Conservation (phyloP, 2,797 vertebrate species). For the Leptoclinus maculatus region DNA sequence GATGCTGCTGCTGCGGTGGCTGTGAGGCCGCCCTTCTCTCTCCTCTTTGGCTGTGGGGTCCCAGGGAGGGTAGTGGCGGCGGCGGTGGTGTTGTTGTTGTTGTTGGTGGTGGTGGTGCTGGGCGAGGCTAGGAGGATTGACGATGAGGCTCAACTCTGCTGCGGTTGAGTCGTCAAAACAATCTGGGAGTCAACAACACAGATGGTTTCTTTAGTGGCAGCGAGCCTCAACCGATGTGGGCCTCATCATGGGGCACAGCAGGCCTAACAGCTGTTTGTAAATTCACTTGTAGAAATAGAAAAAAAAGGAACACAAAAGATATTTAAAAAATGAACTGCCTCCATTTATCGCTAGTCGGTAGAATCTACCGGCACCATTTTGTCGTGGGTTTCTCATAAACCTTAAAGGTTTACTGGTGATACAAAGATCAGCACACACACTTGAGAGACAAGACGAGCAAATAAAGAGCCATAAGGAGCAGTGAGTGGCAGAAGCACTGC, state of each 20-base stretch:
- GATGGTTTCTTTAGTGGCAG: constrained; percentile 82
- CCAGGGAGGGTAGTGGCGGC: constrained; percentile 85
- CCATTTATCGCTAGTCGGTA: constrained; percentile 12
- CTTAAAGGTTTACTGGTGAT: constrained; percentile 17
- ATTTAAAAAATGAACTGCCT: background rate
- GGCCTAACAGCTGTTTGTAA: constrained; percentile 24
- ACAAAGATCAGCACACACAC: constrained; percentile 53
- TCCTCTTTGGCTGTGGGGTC: constrained; percentile 91
- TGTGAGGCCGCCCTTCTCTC: constrained; percentile 90
- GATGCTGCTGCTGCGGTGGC: constrained; percentile 83
- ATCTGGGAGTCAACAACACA: constrained; percentile 99
- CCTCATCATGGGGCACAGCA: constrained; percentile 54
- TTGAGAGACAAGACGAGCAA: constrained; percentile 54
- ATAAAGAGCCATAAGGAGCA: constrained; percentile 45
- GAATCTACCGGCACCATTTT: constrained; percentile 64
- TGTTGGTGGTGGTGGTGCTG: constrained; percentile 82
- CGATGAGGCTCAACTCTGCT: constrained; percentile 92
- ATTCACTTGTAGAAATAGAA: constrained; percentile 10
- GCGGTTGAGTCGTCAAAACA: constrained; percentile 99
- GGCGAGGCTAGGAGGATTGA: constrained; percentile 91
- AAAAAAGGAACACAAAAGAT: background rate
- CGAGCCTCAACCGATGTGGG: constrained; percentile 32
- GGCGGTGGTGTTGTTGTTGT: constrained; percentile 77
- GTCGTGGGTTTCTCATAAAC: constrained; percentile 37
- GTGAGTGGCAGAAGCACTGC: constrained; percentile 64